Evolutionary conservation across 2,797 vertebrate genomes (phyloP).

Genomic region (Halcyon smyrnensis): DNA sequence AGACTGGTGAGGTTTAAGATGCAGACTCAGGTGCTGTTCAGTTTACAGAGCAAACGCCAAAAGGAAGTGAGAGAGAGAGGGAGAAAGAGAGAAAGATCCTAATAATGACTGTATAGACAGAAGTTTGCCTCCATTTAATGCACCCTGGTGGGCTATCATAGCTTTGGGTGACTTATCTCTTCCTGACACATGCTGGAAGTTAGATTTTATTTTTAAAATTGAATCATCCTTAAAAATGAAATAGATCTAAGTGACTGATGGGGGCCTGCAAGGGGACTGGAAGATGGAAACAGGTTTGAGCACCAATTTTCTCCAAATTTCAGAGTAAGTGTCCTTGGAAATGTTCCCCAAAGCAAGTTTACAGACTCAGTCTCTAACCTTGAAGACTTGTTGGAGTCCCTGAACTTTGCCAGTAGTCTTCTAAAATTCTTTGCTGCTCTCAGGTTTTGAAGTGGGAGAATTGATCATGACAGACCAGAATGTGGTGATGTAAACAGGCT

Average conservation of each 20-base stretch:
- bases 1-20: conserved; percentile 30
- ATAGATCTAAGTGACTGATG: neutral
- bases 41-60: conserved; percentile 33
- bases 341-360: neutral
- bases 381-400: neutral
- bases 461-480: neutral
- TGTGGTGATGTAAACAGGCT: neutral
- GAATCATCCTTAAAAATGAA: conserved; percentile 4
- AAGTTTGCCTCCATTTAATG: conserved; percentile 28
- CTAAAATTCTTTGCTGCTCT: neutral
- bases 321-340: neutral
- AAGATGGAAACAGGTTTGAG: conserved; percentile 8
- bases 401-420: neutral
- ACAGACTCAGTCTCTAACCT: neutral
- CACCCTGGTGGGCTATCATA: conserved; percentile 62
- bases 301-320: neutral
- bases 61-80: conserved; percentile 60
- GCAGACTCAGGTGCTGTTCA: conserved; percentile 49
- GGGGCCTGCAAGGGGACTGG: neutral
- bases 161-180: conserved; percentile 66
- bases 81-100: conserved; percentile 27
- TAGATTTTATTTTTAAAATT: conserved; percentile 63
- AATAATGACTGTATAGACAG: conserved; percentile 50
- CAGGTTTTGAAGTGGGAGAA: neutral
- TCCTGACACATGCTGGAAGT: conserved; percentile 67